A percentile compares a stretch with the other conserved stretches of the same genome.
Evolutionary conservation across 1,140 invertebrate genomes (phyloP).

Genomic region (Samia ricini): DNA sequence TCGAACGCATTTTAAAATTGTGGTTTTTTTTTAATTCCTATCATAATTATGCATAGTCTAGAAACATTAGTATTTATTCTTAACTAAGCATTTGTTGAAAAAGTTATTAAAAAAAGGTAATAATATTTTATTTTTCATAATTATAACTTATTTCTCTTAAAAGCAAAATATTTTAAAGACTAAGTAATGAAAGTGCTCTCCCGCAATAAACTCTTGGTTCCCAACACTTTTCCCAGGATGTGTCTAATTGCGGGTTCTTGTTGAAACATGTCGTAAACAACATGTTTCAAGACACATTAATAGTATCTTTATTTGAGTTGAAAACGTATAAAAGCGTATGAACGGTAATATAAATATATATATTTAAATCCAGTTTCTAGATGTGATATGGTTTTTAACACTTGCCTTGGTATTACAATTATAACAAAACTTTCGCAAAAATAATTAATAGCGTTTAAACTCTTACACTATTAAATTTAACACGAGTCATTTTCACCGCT

Average conservation of each 20-base stretch:
- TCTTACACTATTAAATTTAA: neutral
- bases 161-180: too few species aligned
- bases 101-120: too few species aligned
- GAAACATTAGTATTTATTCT: too few species aligned
- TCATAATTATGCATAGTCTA: too few species aligned
- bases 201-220: neutral
- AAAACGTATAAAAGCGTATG: slow-evolving; percentile 47
- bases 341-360: slow-evolving; percentile 18
- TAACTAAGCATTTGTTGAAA: too few species aligned
- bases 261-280: slow-evolving; percentile 43
- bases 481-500: neutral
- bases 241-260: slow-evolving; percentile 34
- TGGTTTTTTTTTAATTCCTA: too few species aligned
- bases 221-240: slow-evolving; percentile 16
- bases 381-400: too few species aligned
- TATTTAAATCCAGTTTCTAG: slow-evolving; percentile 6
- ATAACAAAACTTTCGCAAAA: neutral
- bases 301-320: slow-evolving; percentile 35
- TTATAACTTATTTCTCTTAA: too few species aligned
- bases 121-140: too few species aligned
- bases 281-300: slow-evolving; percentile 33
- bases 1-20: too few species aligned
- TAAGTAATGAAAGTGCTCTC: neutral
- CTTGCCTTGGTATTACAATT: neutral
- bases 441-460: neutral